Percentiles rank a stretch among this genome's conserved stretches.
phyloP scores from a whole-genome alignment of 2,888 invertebrate genomes.

The Eulithis testata region DNA sequence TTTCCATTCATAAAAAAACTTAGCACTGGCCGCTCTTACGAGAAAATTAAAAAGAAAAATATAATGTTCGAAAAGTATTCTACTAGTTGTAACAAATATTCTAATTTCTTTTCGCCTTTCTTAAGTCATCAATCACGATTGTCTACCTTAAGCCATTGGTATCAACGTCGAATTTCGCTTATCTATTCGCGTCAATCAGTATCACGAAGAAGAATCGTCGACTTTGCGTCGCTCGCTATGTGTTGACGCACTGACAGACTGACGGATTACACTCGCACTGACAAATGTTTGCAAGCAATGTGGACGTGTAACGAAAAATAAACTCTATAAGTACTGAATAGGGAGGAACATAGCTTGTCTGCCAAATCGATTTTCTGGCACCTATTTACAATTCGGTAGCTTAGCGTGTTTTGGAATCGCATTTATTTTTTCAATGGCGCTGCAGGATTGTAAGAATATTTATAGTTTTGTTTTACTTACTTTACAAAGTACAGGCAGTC shows the following conservation, averaged over 20 bases:
- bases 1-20: too few species aligned
- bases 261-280: conserved; percentile 69
- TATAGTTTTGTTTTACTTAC: not conserved
- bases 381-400: conserved; percentile 43
- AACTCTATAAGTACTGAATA: conserved; percentile 42
- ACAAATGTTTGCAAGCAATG: conserved; percentile 63
- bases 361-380: conserved; percentile 37
- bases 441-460: conserved; percentile 27
- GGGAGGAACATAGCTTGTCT: conserved; percentile 44
- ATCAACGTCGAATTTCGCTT: conserved; percentile 68
- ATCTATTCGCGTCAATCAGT: conserved; percentile 73
- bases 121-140: conserved; percentile 63
- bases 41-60: too few species aligned
- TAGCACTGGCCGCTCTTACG: too few species aligned
- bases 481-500: too few species aligned
- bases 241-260: conserved; percentile 72
- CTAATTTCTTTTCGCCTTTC: conserved; percentile 52
- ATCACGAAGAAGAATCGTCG: conserved; percentile 71
- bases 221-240: conserved; percentile 60
- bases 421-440: conserved; percentile 36
- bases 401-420: conserved; percentile 38
- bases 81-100: conserved; percentile 43
- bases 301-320: conserved; percentile 44
- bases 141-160: conserved; percentile 57
- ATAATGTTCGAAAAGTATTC: too few species aligned